Evolutionary conservation across 1,140 invertebrate species (phyloP), one percentile per base, ranked within the genome.

Genomic region (Drosophila sproati): DNA sequence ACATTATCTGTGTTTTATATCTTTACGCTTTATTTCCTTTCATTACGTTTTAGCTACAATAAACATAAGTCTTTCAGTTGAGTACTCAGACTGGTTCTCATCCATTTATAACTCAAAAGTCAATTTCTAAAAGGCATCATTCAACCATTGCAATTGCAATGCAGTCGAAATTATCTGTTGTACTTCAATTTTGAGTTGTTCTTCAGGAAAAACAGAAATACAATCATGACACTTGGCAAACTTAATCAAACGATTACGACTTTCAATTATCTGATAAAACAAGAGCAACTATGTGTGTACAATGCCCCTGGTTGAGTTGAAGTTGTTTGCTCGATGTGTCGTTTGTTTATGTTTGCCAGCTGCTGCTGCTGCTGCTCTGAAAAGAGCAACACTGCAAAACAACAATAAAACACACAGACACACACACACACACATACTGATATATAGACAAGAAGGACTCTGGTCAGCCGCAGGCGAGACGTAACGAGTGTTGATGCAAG

Each of bases 221-320:
- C 82, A 90, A 78, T 91, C 82, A 86, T 75, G 81, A 79, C 78
- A 91, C 82, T 91, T 88, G 67, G 77, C 63, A 78, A 83, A 78
- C 69, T 83, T 89, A 80, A 88, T 91, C 75, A 81, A 81, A 86
- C 82, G 76, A 88, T 88, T 91, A 80, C 75, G 78, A 83, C 81
- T 89, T 89, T 89, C 86, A 89, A 89, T 89, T 89, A 89, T 89
- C 78, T 89, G 85, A 89, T 89, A 89, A 89, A 76, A 52, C 56
- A 74, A 64, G 39, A 56, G 85, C 47, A 78, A 74, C 71, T 63
- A 64, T 78, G 80, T 74, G 34, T 74, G 34, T 29, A 37, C 55
- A 52, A 20, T 37, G 41, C 54, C 41, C 37, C 10, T 43, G 39
- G 39, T 56, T 4, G 43, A 41, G 61, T 75, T 78, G 55, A 39